Conservation (phyloP, 1,140 invertebrate genomes). For the Drosophila teissieri region DNA sequence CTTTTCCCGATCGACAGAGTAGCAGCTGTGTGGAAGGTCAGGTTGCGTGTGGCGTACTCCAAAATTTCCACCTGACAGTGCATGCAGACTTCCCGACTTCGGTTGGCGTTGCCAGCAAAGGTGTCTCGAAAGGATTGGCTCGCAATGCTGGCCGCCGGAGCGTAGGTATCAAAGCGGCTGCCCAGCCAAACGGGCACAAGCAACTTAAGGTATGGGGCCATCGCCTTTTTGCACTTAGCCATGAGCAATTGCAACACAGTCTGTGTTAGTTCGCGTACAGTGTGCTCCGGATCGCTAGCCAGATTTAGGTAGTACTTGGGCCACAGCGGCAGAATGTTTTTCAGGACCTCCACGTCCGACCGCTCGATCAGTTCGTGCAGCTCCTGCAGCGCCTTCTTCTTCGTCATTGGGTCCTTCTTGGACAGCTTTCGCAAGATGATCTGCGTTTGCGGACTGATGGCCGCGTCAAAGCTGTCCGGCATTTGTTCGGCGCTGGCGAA, state of each 20-base stretch:
- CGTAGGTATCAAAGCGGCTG: slow-evolving; percentile 92
- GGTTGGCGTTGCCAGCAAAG: slow-evolving; percentile 87
- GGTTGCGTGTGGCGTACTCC: slow-evolving; percentile 89
- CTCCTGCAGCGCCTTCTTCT: slow-evolving; percentile 94
- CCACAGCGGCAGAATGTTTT: slow-evolving; percentile 91
- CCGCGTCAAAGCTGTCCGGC: slow-evolving; percentile 86
- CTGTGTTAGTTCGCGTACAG: slow-evolving; percentile 91
- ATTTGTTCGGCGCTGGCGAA: slow-evolving; percentile 84
- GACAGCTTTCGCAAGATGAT: slow-evolving; percentile 90
- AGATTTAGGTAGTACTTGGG: slow-evolving; percentile 90
- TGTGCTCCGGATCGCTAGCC: slow-evolving; percentile 90
- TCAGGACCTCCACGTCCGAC: slow-evolving; percentile 87
- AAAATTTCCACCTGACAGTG: slow-evolving; percentile 92
- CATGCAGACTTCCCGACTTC: slow-evolving; percentile 89
- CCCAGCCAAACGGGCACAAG: slow-evolving; percentile 91
- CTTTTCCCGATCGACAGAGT: slow-evolving; percentile 80
- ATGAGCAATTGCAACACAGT: slow-evolving; percentile 89
- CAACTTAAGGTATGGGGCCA: slow-evolving; percentile 92
- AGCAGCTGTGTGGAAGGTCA: slow-evolving; percentile 88
- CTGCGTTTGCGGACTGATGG: slow-evolving; percentile 87
- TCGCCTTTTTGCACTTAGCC: slow-evolving; percentile 88
- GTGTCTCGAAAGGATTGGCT: slow-evolving; percentile 89
- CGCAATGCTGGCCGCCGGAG: slow-evolving; percentile 91
- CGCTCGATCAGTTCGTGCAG: slow-evolving; percentile 88
- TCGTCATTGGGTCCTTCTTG: slow-evolving; percentile 94